Evolutionary conservation across 2,113 vertebrate genomes (phyloP), one percentile per base, ranked within the genome.

Genomic region (Platichthys flesus): DNA sequence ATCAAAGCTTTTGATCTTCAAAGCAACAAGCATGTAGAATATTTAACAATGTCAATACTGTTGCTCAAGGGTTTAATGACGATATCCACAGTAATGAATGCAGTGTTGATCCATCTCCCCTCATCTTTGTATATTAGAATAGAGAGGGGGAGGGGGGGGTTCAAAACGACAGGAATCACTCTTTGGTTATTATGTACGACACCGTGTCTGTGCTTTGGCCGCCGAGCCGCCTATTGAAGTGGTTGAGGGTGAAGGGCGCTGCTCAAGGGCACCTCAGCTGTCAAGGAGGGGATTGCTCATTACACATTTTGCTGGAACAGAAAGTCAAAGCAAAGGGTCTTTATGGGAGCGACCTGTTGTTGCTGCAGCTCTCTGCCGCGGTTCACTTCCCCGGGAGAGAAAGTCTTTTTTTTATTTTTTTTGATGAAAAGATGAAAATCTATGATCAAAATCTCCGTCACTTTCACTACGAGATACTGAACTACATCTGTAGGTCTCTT

Each of bases 61-160:
- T 31, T 31, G 31, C 65, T 54, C 56, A 24, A 37, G 16, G 74
- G 47, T 54, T 54, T 71, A 65, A 76, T 60, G 35, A 66, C 55
- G 60, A 54, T n/a, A 54, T 74, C 23, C 68, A 80, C 63, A 74
- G 59, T 78, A 80, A 89, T 60, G 55, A 61, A 69, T 62, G 68
- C 61, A 13, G 47, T 61, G 51, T 45, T 73, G 76, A 61, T 74
- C 31, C 59, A 28, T 54, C 26, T 45, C 47, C 56, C 9, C 52
- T 60, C n/a, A 35, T 31, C 61, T 79, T 68, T 26, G 16, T 21
- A 14, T 37, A 16, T 16, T 24, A 28, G 42, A 78, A 55, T 31
- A 63, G 40, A 42, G 42, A 68, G 52, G 35, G 47, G 54, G 82
- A 42, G 42, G 65, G 52, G 35, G 47, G 54, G 82, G 62, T 13